These are phyloP conservation scores for Sparidentex hasta DNA, from an alignment of 2,797 vertebrate species.

Conservation along the genomic window DNA sequence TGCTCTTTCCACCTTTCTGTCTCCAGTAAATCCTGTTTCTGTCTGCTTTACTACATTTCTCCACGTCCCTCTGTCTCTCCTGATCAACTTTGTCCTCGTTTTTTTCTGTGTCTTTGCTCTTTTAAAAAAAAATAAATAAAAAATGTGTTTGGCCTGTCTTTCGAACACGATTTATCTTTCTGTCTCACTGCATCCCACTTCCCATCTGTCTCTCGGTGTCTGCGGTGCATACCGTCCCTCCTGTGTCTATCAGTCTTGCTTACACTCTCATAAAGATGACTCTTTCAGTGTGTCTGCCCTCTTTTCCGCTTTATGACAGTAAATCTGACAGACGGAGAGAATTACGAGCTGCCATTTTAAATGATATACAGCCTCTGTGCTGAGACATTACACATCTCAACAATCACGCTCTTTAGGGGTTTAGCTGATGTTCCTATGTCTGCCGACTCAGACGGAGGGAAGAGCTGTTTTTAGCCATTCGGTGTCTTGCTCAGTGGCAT, in stretches of 20 bases:
- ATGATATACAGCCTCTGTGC: slow-evolving; percentile 43
- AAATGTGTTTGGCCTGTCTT: slow-evolving; percentile 29
- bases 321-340: slow-evolving; percentile 55
- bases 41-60: slow-evolving; percentile 31
- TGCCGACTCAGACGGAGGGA: slow-evolving; percentile 5
- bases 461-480: slow-evolving; percentile 10
- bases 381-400: slow-evolving; percentile 29
- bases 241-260: slow-evolving; percentile 47
- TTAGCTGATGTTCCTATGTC: slow-evolving; percentile 30
- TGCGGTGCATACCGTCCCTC: slow-evolving; percentile 23
- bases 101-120: slow-evolving; percentile 23
- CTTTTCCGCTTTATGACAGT: slow-evolving; percentile 40
- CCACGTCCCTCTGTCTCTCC: slow-evolving; percentile 19
- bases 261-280: slow-evolving; percentile 57
- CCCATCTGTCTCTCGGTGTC: slow-evolving; percentile 54
- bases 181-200: slow-evolving; percentile 31
- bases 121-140: no score
- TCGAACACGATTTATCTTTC: slow-evolving; percentile 35
- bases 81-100: slow-evolving; percentile 17
- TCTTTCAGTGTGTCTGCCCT: slow-evolving; percentile 44
- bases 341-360: slow-evolving; percentile 31
- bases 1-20: slow-evolving; percentile 33
- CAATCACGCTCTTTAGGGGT: slow-evolving; percentile 33
- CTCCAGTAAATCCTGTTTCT: slow-evolving; percentile 15
- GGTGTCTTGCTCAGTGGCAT: slow-evolving; percentile 10